phyloP scores from a whole-genome alignment of 2,113 vertebrate species.

The Thymallus thymallus region DNA sequence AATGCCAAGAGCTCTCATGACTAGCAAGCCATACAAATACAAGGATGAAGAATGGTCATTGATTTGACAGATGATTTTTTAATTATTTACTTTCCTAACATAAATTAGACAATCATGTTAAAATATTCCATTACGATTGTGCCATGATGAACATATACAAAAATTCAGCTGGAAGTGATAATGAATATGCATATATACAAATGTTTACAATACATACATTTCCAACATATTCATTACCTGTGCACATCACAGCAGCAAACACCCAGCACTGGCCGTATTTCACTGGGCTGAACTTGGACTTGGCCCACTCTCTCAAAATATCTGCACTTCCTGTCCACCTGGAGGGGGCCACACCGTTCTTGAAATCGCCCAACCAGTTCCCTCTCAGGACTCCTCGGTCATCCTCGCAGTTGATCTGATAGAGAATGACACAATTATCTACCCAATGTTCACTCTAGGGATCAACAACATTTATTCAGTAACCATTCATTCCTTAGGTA shows the following conservation, averaged over 20 bases:
- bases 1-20: slow-evolving; percentile 86
- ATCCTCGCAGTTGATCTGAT: slow-evolving; percentile 87
- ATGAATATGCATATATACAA: neutral
- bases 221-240: slow-evolving; percentile 72
- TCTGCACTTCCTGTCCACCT: slow-evolving; percentile 85
- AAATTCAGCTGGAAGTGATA: neutral
- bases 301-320: slow-evolving; percentile 83
- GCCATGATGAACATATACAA: neutral
- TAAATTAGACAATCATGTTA: neutral
- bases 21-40: slow-evolving; percentile 53
- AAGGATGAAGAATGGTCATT: neutral
- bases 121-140: neutral
- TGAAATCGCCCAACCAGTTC: slow-evolving; percentile 83
- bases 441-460: no score
- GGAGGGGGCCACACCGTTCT: slow-evolving; percentile 77
- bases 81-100: neutral
- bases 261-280: slow-evolving; percentile 98
- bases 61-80: no score
- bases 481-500: no score
- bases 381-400: slow-evolving; percentile 87
- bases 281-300: slow-evolving; percentile 78
- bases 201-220: neutral
- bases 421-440: neutral
- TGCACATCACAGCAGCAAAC: slow-evolving; percentile 92
- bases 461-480: no score